phyloP scores from a whole-genome alignment of 2,888 invertebrate genomes.

The Tetrapedia diversipes region DNA sequence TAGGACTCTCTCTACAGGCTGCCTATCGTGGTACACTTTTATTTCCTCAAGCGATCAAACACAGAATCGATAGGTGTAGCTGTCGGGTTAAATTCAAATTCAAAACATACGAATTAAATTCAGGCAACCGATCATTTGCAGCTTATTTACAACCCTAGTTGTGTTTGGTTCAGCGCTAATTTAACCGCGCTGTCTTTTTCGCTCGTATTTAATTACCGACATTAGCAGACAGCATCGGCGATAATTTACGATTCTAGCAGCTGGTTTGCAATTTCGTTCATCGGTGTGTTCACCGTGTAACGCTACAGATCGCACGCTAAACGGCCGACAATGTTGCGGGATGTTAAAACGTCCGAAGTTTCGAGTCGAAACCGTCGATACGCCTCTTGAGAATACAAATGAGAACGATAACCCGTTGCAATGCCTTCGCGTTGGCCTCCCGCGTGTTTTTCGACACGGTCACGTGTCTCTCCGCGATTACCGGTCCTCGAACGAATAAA shows the following conservation, averaged over 20 bases:
- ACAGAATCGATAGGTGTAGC: no score
- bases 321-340: background rate
- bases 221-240: background rate
- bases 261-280: background rate
- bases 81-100: no score
- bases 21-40: no score
- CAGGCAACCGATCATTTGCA: background rate
- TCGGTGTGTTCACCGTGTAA: background rate
- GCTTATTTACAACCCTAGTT: background rate
- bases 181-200: background rate
- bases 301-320: background rate
- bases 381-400: background rate
- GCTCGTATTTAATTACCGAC: conserved; percentile 1
- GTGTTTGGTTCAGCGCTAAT: background rate
- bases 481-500: conserved; percentile 25
- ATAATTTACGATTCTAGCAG: conserved; percentile 3
- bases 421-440: conserved; percentile 13
- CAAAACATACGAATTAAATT: background rate
- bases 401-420: conserved; percentile 6
- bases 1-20: no score
- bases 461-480: conserved; percentile 57
- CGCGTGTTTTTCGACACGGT: conserved; percentile 60
- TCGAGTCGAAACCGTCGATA: conserved; percentile 25
- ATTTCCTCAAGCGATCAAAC: no score
- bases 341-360: background rate